These are phyloP conservation scores for Threskiornis aethiopicus DNA, from an alignment of 2,797 vertebrate genomes.

Conservation along the genomic window DNA sequence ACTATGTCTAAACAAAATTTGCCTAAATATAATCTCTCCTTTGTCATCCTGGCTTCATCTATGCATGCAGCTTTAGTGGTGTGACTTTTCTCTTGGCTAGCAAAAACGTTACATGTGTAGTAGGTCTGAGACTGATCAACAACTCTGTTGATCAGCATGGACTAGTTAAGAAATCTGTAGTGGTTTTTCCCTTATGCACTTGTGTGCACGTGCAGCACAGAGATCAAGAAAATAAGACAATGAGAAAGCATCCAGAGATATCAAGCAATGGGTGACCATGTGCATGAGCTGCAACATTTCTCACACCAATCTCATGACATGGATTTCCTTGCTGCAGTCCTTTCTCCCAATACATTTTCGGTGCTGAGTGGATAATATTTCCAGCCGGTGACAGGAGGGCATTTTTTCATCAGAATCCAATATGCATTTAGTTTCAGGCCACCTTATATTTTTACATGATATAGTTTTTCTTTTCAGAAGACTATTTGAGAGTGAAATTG, in stretches of 20 bases:
- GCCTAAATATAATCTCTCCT: not conserved
- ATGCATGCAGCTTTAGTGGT: not conserved
- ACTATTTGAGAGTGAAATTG: conserved; percentile 50
- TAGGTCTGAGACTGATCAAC: not conserved
- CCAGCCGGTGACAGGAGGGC: not conserved
- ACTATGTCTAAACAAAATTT: not conserved
- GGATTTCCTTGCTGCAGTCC: not conserved
- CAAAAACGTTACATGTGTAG: not conserved
- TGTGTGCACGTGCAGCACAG: not conserved
- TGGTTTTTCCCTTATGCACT: not conserved
- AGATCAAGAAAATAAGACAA: not conserved
- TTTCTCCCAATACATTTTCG: not conserved
- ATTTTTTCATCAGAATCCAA: conserved; percentile 29
- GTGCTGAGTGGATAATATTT: conserved; percentile 3
- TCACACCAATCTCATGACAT: not conserved
- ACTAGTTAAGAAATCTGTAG: not conserved
- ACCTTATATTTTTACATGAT: conserved; percentile 29
- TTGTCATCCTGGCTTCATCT: not conserved
- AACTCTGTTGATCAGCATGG: not conserved
- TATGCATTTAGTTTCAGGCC: conserved; percentile 20
- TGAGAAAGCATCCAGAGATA: not conserved
- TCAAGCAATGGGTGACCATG: not conserved
- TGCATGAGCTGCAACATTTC: not conserved
- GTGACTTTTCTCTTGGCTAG: not conserved
- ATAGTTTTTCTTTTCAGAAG: conserved; percentile 11